phyloP scores from a whole-genome alignment of 2,888 invertebrate species.

The Epiblema foenella region DNA sequence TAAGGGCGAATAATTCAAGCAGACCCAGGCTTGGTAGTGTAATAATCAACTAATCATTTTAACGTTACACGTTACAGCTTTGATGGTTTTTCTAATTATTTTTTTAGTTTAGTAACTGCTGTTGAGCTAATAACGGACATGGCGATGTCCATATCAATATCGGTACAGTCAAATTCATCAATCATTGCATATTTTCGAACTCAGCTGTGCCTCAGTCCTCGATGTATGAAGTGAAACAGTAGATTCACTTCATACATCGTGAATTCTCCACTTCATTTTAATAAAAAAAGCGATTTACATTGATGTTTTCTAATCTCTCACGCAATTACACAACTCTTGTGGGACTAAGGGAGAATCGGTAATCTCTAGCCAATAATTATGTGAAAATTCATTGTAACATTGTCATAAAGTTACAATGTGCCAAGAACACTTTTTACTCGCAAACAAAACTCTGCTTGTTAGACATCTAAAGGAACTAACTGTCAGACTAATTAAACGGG shows the following conservation, averaged over 20 bases:
- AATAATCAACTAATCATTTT: too few relatives aligned
- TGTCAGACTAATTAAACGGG: neutral
- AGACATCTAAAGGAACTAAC: neutral
- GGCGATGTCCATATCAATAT: too few relatives aligned
- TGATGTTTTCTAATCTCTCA: conserved; percentile 36
- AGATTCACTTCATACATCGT: neutral
- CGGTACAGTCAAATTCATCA: too few relatives aligned
- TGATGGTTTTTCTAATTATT: too few relatives aligned
- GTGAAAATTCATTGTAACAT: conserved; percentile 38
- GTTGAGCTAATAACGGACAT: too few relatives aligned
- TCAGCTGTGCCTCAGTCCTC: too few relatives aligned
- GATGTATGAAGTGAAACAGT: too few relatives aligned
- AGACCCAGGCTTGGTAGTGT: too few relatives aligned
- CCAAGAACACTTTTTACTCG: conserved; percentile 24
- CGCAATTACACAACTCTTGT: conserved; percentile 32
- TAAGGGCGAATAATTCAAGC: too few relatives aligned
- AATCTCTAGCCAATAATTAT: conserved; percentile 40
- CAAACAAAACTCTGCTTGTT: conserved; percentile 31
- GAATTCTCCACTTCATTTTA: conserved; percentile 8
- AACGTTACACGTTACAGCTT: too few relatives aligned
- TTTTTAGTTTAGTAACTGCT: too few relatives aligned
- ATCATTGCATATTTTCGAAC: too few relatives aligned
- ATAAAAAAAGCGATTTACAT: conserved; percentile 17
- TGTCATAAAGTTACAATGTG: conserved; percentile 10
- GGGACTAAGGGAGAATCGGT: conserved; percentile 33